Evolutionary conservation across 2,888 invertebrate species (phyloP).

Genomic region (Liodrosophila aerea): DNA sequence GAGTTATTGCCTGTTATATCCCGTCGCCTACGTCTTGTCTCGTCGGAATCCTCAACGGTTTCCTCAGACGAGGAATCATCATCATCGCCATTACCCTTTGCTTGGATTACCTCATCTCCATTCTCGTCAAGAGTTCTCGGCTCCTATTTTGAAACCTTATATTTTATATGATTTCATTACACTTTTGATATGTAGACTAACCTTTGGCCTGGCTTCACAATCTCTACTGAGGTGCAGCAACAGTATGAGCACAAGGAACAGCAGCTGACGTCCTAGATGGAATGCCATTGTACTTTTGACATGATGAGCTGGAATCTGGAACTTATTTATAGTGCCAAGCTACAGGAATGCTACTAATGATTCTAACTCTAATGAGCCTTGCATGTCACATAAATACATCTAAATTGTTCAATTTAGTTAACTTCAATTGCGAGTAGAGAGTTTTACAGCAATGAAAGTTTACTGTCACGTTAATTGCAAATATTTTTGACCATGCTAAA

Average conservation of each 20-base stretch:
- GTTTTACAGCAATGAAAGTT: not conserved
- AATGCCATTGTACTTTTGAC: conserved; percentile 32
- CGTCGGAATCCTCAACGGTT: conserved; percentile 71
- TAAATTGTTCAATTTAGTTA: conserved; percentile 48
- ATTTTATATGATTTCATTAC: not conserved
- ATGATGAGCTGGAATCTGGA: not conserved
- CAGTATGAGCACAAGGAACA: conserved; percentile 22
- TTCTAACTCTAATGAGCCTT: conserved; percentile 12
- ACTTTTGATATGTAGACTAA: conserved; percentile 1
- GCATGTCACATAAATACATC: conserved; percentile 36
- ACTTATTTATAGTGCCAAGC: conserved; percentile 28
- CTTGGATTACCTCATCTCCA: conserved; percentile 16
- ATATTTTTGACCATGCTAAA: conserved; percentile 26
- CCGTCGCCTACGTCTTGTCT: conserved; percentile 41
- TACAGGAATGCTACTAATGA: conserved; percentile 27
- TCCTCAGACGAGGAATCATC: conserved; percentile 77
- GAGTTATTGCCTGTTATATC: conserved; percentile 30
- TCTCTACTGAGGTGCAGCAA: conserved; percentile 30
- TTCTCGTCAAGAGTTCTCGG: not conserved
- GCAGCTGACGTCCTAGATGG: conserved; percentile 25
- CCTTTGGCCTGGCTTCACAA: conserved; percentile 47
- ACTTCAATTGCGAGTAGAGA: conserved; percentile 11
- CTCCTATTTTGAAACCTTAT: conserved; percentile 10
- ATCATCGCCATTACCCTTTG: conserved; percentile 43
- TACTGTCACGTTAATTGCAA: conserved; percentile 7